Percentiles rank a stretch among this genome's conserved stretches.
phyloP scores from a whole-genome alignment of 2,888 invertebrate species.

The Apamea sordens region DNA sequence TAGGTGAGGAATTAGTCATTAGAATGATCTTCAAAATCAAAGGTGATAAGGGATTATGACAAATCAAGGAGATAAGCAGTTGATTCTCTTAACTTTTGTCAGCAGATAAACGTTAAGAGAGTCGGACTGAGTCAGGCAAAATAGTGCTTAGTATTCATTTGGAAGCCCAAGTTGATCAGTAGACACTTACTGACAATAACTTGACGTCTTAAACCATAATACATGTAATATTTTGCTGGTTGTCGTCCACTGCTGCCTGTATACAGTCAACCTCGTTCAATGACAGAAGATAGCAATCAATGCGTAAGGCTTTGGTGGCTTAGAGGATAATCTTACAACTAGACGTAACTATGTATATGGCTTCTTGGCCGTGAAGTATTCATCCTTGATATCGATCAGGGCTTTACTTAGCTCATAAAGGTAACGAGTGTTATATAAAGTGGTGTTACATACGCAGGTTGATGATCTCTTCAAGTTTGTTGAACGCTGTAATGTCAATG shows the following conservation, averaged over 20 bases:
- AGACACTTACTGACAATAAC: background rate
- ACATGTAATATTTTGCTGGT: background rate
- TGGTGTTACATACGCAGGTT: constrained; percentile 38
- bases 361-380: constrained; percentile 42
- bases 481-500: constrained; percentile 55
- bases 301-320: constrained; percentile 26
- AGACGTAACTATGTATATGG: constrained; percentile 21
- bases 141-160: background rate
- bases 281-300: constrained; percentile 51
- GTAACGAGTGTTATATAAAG: constrained; percentile 49
- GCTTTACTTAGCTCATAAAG: constrained; percentile 37
- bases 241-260: background rate
- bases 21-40: background rate
- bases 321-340: constrained; percentile 37
- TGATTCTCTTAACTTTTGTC: background rate
- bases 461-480: constrained; percentile 55
- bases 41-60: background rate
- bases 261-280: constrained; percentile 19
- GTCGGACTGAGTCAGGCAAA: background rate
- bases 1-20: constrained; percentile 5
- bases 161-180: background rate
- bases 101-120: too few relatives aligned
- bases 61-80: constrained; percentile 1
- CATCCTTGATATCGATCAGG: constrained; percentile 57
- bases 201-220: constrained; percentile 3